phyloP scores from a whole-genome alignment of 2,888 invertebrate species.

The Lasioglossum calceatum region DNA sequence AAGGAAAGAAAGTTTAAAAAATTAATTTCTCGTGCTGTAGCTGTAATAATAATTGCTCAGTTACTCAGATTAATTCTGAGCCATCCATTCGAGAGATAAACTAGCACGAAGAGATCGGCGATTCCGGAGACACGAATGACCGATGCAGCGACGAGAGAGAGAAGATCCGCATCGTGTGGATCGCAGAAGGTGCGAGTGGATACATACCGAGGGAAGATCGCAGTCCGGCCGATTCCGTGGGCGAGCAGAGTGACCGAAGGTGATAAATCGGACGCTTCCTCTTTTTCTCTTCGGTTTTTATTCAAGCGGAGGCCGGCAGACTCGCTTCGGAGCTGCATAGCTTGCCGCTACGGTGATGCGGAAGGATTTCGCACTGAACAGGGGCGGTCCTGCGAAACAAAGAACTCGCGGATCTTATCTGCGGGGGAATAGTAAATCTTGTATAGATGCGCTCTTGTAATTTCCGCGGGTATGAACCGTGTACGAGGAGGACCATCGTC shows the following conservation, averaged over 20 bases:
- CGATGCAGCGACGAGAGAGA: background rate
- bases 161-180: background rate
- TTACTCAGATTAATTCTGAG: background rate
- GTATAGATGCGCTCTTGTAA: constrained; percentile 28
- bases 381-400: constrained; percentile 49
- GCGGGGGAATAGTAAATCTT: constrained; percentile 41
- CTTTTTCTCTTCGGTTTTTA: constrained; percentile 20
- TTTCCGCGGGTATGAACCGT: constrained; percentile 31
- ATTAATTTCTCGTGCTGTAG: background rate
- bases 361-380: constrained; percentile 12
- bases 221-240: constrained; percentile 5
- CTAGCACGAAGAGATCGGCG: background rate
- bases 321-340: constrained; percentile 50
- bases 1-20: background rate
- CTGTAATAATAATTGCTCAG: background rate
- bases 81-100: background rate
- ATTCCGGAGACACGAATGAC: background rate
- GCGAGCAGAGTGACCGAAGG: constrained; percentile 35
- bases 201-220: background rate
- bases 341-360: constrained; percentile 51
- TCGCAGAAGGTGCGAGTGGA: background rate
- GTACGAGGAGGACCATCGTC: background rate
- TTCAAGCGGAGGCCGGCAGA: constrained; percentile 21
- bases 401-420: constrained; percentile 46
- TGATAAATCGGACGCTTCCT: constrained; percentile 61